Conservation (phyloP, 2,113 vertebrate species). For the Ochotona princeps region DNA sequence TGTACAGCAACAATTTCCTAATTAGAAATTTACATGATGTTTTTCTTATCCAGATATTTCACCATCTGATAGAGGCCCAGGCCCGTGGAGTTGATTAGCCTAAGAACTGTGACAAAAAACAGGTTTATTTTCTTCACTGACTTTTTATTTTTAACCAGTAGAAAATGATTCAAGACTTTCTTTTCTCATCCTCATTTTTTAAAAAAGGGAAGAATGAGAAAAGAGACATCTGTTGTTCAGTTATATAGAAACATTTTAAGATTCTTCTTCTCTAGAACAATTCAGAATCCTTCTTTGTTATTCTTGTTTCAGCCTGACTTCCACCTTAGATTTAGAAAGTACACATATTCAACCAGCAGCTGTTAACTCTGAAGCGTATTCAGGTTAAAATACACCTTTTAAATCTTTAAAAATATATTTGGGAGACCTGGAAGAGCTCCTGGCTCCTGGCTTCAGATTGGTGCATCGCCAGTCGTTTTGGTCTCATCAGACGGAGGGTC, state of each 20-base stretch:
- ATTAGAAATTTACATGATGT: neutral
- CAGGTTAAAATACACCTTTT: conserved; percentile 51
- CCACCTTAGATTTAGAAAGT: conserved; percentile 38
- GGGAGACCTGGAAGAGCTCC: too few species aligned
- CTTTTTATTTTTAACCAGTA: conserved; percentile 26
- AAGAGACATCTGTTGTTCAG: conserved; percentile 19
- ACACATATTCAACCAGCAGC: neutral
- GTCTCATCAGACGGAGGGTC: too few species aligned
- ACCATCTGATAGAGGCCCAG: neutral
- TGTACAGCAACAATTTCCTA: neutral
- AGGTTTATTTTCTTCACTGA: conserved; percentile 1
- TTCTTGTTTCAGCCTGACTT: neutral
- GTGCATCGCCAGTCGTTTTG: too few species aligned
- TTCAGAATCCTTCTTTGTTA: conserved; percentile 41
- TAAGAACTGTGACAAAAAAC: neutral
- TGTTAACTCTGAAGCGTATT: conserved; percentile 4
- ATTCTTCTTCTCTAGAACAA: conserved; percentile 31
- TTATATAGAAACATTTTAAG: neutral
- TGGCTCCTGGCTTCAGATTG: too few species aligned
- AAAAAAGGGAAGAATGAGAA: neutral
- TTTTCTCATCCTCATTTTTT: conserved; percentile 48
- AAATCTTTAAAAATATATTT: neutral
- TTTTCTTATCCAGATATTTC: neutral
- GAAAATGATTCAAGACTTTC: conserved; percentile 8
- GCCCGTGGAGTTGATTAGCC: neutral